Conservation (phyloP, 2,113 vertebrate genomes). For the Anarhynchus alexandrinus region DNA sequence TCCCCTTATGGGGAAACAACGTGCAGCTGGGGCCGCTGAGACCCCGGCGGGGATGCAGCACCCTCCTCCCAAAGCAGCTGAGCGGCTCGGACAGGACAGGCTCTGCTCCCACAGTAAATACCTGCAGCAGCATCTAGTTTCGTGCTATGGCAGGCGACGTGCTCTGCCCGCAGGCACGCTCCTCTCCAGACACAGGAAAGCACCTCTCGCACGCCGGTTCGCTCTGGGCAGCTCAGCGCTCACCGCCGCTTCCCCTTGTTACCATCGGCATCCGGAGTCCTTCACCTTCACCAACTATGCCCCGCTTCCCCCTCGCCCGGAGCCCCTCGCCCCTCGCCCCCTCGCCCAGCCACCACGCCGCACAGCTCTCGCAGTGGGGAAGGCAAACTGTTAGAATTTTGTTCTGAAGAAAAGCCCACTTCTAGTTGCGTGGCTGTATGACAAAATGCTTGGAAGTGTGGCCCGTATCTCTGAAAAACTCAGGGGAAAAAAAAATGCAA, state of each 20-base stretch:
- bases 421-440: not conserved
- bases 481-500: fast-evolving
- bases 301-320: not conserved
- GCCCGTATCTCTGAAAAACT: not conserved
- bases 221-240: not conserved
- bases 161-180: fast-evolving
- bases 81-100: fast-evolving
- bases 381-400: not conserved
- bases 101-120: not conserved
- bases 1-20: not conserved
- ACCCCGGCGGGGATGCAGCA: too few relatives aligned
- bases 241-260: fast-evolving
- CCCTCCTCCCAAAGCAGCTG: too few relatives aligned
- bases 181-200: fast-evolving
- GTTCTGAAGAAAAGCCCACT: not conserved
- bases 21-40: not conserved
- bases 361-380: not conserved
- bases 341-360: fast-evolving
- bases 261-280: not conserved
- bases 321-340: too few relatives aligned
- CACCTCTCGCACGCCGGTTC: fast-evolving
- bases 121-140: not conserved
- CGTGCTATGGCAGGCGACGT: fast-evolving
- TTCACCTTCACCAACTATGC: not conserved
- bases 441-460: not conserved